Evolutionary conservation across 53 echinoderm and acorn worm genomes (phyloP).

Genomic region (Glandiceps talaboti): DNA sequence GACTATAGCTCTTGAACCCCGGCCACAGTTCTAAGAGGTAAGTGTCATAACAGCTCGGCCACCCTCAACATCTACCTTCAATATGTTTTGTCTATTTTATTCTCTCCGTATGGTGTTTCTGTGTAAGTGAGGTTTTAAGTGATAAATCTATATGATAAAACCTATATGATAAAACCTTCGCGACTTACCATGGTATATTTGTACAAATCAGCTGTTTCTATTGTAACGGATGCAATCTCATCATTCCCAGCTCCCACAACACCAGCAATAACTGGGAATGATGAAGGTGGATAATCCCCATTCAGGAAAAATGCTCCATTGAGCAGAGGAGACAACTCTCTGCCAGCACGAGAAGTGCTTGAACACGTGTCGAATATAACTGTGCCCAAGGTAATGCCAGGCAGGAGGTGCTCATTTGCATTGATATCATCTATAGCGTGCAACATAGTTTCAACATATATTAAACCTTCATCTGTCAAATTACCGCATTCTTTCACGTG

Average conservation of each 20-base stretch:
- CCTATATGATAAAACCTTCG: no score
- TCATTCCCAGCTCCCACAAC: constrained; percentile 46
- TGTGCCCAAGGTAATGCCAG: constrained; percentile 44
- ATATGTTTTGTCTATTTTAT: no score
- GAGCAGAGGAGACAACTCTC: constrained; percentile 46
- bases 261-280: constrained; percentile 47
- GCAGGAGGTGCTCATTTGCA: constrained; percentile 31
- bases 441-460: constrained; percentile 64
- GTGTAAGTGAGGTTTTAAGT: no score
- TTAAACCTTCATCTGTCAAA: constrained; percentile 32
- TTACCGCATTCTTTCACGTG: constrained; percentile 33
- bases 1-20: no score
- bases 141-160: no score
- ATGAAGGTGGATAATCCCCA: constrained; percentile 3
- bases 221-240: constrained; percentile 19
- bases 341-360: constrained; percentile 38
- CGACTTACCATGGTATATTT: constrained; percentile 54
- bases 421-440: constrained; percentile 66
- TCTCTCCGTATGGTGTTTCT: no score
- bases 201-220: constrained; percentile 35
- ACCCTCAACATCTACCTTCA: no score
- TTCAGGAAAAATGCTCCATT: constrained; percentile 11
- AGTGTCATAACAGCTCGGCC: no score
- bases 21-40: no score
- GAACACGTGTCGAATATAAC: constrained; percentile 61